phyloP scores from a whole-genome alignment of 2,888 invertebrate genomes.

The Idaea dimidiata region DNA sequence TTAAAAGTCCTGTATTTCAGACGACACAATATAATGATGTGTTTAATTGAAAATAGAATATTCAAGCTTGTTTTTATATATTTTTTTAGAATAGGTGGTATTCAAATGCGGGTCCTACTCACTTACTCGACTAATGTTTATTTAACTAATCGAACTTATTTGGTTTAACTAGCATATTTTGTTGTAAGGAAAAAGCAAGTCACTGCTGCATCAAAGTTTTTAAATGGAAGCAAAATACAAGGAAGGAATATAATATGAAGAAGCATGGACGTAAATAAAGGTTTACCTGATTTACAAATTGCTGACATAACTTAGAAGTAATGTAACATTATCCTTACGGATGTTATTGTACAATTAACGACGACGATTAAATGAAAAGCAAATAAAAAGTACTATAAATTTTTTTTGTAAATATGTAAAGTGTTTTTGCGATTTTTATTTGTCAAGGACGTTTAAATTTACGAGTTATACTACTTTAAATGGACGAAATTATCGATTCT shows the following conservation, averaged over 20 bases:
- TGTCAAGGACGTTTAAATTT: background rate
- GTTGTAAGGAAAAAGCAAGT: slow-evolving; percentile 6
- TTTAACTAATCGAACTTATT: background rate
- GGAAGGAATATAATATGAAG: background rate
- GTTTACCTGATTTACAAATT: background rate
- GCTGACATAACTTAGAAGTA: background rate
- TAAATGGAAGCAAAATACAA: background rate
- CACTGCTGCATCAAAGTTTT: background rate
- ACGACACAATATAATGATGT: no score
- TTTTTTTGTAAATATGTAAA: background rate
- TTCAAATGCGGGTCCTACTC: background rate
- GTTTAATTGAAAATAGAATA: no score
- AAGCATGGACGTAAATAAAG: background rate
- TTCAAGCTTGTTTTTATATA: no score
- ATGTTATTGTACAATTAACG: background rate
- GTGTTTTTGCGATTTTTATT: background rate
- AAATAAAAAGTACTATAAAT: background rate
- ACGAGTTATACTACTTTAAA: slow-evolving; percentile 2
- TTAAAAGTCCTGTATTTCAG: no score
- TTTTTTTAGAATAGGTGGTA: background rate
- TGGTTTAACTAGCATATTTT: background rate
- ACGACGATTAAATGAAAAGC: no score
- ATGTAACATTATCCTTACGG: background rate
- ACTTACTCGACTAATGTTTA: background rate
- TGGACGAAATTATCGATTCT: background rate